A percentile compares a stretch with the other conserved stretches of the same genome.
Conservation (phyloP, 64 coral and sea anemone genomes). For the Stylophora pistillata region DNA sequence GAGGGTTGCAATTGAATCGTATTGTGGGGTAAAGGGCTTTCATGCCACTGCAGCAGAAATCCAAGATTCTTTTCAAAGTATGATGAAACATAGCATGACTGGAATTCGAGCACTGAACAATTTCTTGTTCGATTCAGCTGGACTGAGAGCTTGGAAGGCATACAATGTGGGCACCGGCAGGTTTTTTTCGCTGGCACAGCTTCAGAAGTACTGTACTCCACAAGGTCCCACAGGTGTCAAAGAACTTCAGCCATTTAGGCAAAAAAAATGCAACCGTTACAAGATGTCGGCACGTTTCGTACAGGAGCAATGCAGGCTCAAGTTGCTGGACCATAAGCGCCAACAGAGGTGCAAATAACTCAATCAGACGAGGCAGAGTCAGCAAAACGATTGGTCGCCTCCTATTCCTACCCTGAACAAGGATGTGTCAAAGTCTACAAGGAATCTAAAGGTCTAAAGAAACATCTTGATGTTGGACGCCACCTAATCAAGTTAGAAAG, state of each 20-base stretch:
- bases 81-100: conserved; percentile 17
- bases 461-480: conserved; percentile 34
- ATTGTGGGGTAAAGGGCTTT: conserved; percentile 43
- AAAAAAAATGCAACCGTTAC: conserved; percentile 1
- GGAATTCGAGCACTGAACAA: conserved; percentile 40
- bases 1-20: conserved; percentile 51
- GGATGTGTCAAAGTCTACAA: conserved; percentile 26
- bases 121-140: conserved; percentile 15
- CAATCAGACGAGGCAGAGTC: no score
- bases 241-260: conserved; percentile 23
- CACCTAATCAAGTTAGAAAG: neutral
- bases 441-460: conserved; percentile 3
- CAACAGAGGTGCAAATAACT: no score
- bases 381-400: no score
- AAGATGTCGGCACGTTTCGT: conserved; percentile 9
- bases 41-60: conserved; percentile 3
- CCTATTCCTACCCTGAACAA: conserved; percentile 16
- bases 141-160: conserved; percentile 49
- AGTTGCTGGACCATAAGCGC: no score
- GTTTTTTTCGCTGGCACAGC: neutral
- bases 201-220: neutral
- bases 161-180: conserved; percentile 36
- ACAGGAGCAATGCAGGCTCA: neutral
- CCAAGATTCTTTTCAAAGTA: conserved; percentile 4
- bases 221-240: conserved; percentile 19